phyloP scores from a whole-genome alignment of 1,140 invertebrate genomes.

The Heterodera schachtii region DNA sequence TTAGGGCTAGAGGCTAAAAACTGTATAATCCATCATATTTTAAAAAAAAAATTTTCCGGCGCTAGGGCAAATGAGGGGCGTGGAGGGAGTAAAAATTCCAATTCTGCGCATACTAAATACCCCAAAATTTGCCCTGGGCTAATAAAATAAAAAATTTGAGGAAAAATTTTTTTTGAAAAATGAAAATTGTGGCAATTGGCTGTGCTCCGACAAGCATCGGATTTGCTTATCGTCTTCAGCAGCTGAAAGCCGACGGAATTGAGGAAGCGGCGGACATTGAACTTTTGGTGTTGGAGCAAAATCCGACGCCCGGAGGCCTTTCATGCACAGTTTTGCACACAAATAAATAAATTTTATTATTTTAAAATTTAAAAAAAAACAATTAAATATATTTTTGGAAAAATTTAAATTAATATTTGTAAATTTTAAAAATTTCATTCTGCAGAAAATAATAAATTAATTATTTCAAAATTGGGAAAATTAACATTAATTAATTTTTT shows the following conservation, averaged over 20 bases:
- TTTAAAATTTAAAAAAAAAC: background rate
- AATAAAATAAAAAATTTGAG: too few species aligned
- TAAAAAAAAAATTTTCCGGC: too few species aligned
- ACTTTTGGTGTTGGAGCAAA: slow-evolving; percentile 48
- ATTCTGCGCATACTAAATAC: too few species aligned
- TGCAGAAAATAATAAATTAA: background rate
- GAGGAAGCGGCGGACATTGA: slow-evolving; percentile 50
- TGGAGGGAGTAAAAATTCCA: too few species aligned
- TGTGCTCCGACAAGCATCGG: slow-evolving; percentile 56
- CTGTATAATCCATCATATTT: too few species aligned
- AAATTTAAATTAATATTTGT: background rate
- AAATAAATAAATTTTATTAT: background rate
- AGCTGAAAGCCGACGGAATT: slow-evolving; percentile 34
- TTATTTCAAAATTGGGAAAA: background rate
- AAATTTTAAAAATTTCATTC: too few species aligned
- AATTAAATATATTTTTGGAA: too few species aligned
- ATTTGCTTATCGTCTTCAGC: slow-evolving; percentile 53
- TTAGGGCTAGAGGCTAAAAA: too few species aligned
- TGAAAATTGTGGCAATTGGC: slow-evolving; percentile 54
- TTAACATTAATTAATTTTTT: too few species aligned
- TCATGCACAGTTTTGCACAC: slow-evolving; percentile 52
- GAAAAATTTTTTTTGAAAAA: background rate
- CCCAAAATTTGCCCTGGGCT: too few species aligned
- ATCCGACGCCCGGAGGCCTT: slow-evolving; percentile 54
- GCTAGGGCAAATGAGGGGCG: too few species aligned